phyloP scores from a whole-genome alignment of 2,113 vertebrate species.

The Boulengeromyrus knoepffleri region DNA sequence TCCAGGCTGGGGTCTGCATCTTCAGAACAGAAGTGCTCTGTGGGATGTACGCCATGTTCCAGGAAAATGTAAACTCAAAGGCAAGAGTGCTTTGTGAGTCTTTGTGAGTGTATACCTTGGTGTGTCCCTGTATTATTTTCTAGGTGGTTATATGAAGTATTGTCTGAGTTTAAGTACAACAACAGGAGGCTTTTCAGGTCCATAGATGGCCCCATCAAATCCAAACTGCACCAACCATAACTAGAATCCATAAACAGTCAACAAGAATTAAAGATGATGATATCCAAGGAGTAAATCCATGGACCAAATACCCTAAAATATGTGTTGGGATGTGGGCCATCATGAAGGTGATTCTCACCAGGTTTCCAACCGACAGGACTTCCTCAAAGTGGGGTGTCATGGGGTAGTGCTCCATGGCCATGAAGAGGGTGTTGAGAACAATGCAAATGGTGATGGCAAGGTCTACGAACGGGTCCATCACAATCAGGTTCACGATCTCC shows the following conservation, averaged over 20 bases:
- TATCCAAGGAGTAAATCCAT: not conserved
- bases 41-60: slow-evolving; percentile 4
- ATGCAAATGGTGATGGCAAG: slow-evolving; percentile 98
- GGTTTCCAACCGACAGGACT: slow-evolving; percentile 78
- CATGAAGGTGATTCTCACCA: slow-evolving; percentile 66
- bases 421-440: slow-evolving; percentile 93
- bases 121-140: not conserved
- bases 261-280: not conserved
- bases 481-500: slow-evolving; percentile 84
- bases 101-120: not conserved
- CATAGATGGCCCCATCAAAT: not conserved
- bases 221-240: not conserved
- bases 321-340: too few relatives aligned
- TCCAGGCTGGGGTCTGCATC: not conserved
- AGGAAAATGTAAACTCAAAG: not conserved
- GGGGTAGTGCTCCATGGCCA: slow-evolving; percentile 98
- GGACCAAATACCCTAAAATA: not conserved
- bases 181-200: not conserved
- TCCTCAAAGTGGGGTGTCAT: slow-evolving; percentile 76
- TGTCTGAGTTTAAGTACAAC: not conserved
- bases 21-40: slow-evolving; percentile 9
- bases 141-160: not conserved
- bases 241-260: not conserved
- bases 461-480: slow-evolving; percentile 98
- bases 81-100: not conserved